phyloP scores from a whole-genome alignment of 2,797 vertebrate genomes.

The Darevskia mixta region DNA sequence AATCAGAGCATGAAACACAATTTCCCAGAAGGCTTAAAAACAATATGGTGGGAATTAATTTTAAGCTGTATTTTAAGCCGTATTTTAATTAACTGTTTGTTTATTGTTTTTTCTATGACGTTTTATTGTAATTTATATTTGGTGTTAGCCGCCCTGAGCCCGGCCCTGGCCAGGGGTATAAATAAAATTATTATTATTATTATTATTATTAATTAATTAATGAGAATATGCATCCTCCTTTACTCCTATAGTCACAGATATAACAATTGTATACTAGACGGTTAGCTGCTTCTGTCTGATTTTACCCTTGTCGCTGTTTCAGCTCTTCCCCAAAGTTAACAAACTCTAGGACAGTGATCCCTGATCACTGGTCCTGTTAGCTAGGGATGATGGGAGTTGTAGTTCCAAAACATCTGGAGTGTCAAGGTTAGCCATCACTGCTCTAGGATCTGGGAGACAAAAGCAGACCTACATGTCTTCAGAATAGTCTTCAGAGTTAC shows the following conservation, averaged over 20 bases:
- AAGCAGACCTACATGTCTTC: background rate
- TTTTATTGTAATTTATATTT: too few species aligned
- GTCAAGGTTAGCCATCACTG: too few species aligned
- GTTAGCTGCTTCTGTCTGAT: background rate
- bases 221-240: background rate
- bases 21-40: background rate
- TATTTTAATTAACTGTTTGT: too few species aligned
- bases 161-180: too few species aligned
- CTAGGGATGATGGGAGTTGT: too few species aligned
- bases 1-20: background rate
- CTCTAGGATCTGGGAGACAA: background rate
- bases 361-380: too few species aligned
- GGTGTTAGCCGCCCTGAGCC: too few species aligned
- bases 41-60: background rate
- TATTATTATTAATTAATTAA: background rate
- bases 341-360: background rate
- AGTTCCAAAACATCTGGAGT: too few species aligned
- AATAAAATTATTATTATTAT: too few species aligned
- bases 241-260: background rate
- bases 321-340: background rate
- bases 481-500: too few species aligned
- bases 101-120: too few species aligned
- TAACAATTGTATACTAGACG: background rate
- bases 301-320: background rate
- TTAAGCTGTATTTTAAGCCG: too few species aligned